Percentiles rank a stretch among this genome's conserved stretches.
Evolutionary conservation across 2,797 vertebrate species (phyloP).

Genomic region (Epinephelus awoara): DNA sequence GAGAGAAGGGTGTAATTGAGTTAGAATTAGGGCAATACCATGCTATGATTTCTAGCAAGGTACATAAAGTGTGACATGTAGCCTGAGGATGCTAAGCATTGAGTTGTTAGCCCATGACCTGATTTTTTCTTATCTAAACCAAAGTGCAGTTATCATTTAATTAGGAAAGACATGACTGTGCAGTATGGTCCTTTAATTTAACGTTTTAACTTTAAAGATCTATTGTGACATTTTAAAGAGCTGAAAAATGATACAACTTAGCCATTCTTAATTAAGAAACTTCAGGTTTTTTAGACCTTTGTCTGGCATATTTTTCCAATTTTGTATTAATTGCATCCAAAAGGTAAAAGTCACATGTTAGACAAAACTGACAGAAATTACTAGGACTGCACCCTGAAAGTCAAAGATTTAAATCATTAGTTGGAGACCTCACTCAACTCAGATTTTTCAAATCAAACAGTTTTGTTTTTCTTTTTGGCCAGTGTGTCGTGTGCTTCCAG

Average conservation of each 20-base stretch:
- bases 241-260: background rate
- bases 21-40: constrained; percentile 65
- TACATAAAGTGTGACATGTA: constrained; percentile 59
- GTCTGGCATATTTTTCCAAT: background rate
- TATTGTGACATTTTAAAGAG: background rate
- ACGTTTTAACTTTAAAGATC: background rate
- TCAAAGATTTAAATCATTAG: too few relatives aligned
- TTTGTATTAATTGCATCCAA: background rate
- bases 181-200: background rate
- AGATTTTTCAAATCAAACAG: too few relatives aligned
- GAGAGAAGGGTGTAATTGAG: constrained; percentile 72
- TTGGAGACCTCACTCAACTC: too few relatives aligned
- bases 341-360: background rate
- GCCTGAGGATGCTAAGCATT: constrained; percentile 26
- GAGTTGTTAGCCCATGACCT: constrained; percentile 21
- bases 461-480: too few relatives aligned
- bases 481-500: too few relatives aligned
- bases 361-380: background rate
- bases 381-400: too few relatives aligned
- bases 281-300: background rate
- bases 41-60: constrained; percentile 52
- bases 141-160: constrained; percentile 25
- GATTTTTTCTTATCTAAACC: constrained; percentile 19
- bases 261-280: background rate
- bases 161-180: background rate